Conservation (phyloP, 2,888 invertebrate genomes). For the Drosophila anomalata region DNA sequence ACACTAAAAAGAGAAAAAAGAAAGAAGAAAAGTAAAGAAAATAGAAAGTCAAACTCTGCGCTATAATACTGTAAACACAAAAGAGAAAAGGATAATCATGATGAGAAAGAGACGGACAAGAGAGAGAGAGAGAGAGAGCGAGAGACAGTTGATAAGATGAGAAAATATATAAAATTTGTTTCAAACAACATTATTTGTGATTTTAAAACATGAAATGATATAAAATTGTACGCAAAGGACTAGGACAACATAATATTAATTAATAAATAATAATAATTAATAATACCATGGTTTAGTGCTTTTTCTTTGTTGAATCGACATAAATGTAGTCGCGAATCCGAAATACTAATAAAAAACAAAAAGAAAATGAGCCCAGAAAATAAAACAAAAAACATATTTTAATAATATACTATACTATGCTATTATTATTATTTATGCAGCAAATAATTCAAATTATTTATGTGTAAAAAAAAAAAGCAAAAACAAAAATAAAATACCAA, state of each 20-base stretch:
- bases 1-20: neutral
- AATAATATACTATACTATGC: conserved; percentile 35
- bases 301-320: conserved; percentile 64
- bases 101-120: conserved; percentile 12
- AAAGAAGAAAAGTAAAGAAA: conserved; percentile 1
- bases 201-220: conserved; percentile 75
- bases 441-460: conserved; percentile 65
- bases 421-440: conserved; percentile 60
- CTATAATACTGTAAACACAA: conserved; percentile 1
- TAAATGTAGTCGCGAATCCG: neutral
- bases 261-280: conserved; percentile 46
- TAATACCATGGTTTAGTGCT: conserved; percentile 54
- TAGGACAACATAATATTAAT: conserved; percentile 55
- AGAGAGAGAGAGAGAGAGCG: conserved; percentile 4
- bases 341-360: conserved; percentile 34
- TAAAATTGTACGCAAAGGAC: conserved; percentile 64
- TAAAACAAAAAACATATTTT: conserved; percentile 35
- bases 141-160: conserved; percentile 19
- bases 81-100: conserved; percentile 1
- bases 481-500: conserved; percentile 35
- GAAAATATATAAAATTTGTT: conserved; percentile 85
- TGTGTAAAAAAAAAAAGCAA: conserved; percentile 54
- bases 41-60: conserved; percentile 14
- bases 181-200: conserved; percentile 76
- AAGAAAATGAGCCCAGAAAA: conserved; percentile 29